Evolutionary conservation across 2,797 vertebrate species (phyloP), one percentile per base, ranked within the genome.

Genomic region (Sebastes iracundus): DNA sequence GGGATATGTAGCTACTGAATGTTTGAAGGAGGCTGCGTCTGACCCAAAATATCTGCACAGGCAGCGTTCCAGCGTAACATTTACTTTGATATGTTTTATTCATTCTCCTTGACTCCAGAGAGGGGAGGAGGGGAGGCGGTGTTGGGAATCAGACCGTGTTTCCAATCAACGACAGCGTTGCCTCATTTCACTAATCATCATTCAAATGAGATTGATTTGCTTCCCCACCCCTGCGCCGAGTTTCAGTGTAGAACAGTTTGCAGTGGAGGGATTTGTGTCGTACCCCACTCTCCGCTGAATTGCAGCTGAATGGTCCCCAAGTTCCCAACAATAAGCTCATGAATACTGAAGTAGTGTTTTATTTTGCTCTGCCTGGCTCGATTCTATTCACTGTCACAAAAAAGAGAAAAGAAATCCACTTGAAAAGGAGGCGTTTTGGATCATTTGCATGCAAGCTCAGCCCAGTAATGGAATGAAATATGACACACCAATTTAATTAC

Each of bases 401-500:
- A 46, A 18, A 46, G 14, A 88, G 80, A 88, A 95, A 94, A 88
- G 71, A 90, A 93, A 90, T 85, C 81, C 83, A 87, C 88, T 91
- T 74, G 84, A 92, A 93, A 90, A 84, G 77, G 80, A 87, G 81
- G 70, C 68, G 82, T 86, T 91, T 93, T 83, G 75, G 78, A 87
- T 94, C 84, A 92, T 95, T 95, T 94, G 92, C 86, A 93, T 93
- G 89, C 84, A 38, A 89, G 87, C 75, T 77, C 61, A 14, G 90
- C 80, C 86, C 85, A 38, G 91, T 94, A 94, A 94, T 93, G 89
- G 90, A 93, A 94, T 93, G 90, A 95, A 95, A 94, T 93, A 94
- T 95, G 95, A 95, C 92, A 91, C 90, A 81, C 61, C 92, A 94
- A 93, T 96, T 96, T 94, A 95, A 95, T 96, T 95, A 93, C 91